Percentiles rank a stretch among this genome's conserved stretches.
Evolutionary conservation across 2,797 vertebrate species (phyloP).

Genomic region (Cebuella pygmaea): DNA sequence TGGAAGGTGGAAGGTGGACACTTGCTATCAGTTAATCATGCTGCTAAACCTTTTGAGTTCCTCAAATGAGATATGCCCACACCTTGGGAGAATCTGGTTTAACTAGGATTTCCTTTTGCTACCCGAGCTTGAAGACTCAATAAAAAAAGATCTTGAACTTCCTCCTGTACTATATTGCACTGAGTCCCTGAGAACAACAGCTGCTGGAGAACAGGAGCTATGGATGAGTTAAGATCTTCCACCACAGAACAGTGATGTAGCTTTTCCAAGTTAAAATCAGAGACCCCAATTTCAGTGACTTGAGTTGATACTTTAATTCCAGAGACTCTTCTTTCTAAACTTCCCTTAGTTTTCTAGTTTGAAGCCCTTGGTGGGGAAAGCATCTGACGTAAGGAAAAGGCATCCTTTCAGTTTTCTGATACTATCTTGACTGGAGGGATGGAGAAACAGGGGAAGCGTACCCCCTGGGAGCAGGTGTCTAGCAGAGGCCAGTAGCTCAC

Average conservation of each 20-base stretch:
- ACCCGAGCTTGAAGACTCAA: constrained; percentile 54
- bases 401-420: not conserved
- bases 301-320: constrained; percentile 37
- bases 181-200: constrained; percentile 53
- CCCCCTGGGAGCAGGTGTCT: not conserved
- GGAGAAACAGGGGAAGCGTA: not conserved
- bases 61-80: constrained; percentile 64
- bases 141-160: constrained; percentile 73
- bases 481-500: too few species aligned
- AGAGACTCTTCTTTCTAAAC: constrained; percentile 17
- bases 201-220: not conserved
- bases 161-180: not conserved
- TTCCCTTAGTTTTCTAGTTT: not conserved
- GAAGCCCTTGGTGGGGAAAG: not conserved
- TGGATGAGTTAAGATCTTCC: not conserved
- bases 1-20: constrained; percentile 46
- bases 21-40: constrained; percentile 57
- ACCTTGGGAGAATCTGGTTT: constrained; percentile 69
- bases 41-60: constrained; percentile 64
- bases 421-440: not conserved
- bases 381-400: constrained; percentile 13
- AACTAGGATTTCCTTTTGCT: constrained; percentile 74
- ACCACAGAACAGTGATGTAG: not conserved
- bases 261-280: constrained; percentile 29
- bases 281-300: not conserved